These are phyloP conservation scores for Crotalus horridus DNA, from an alignment of 2,113 vertebrate genomes.

Conservation along the genomic window DNA sequence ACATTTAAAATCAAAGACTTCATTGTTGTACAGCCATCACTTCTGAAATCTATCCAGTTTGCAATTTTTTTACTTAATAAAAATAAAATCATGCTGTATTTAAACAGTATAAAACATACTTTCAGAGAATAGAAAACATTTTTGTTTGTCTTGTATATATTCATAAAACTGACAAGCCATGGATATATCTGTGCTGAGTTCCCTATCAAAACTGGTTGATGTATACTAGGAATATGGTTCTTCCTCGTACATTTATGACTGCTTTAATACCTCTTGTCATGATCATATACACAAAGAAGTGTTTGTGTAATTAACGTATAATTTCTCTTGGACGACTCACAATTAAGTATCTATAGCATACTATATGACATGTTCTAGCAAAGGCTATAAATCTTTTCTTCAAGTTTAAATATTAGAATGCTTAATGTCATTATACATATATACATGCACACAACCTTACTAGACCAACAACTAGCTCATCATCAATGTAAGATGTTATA, in stretches of 20 bases:
- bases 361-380: neutral
- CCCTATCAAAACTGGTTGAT: conserved; percentile 23
- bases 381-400: neutral
- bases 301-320: neutral
- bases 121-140: conserved; percentile 4
- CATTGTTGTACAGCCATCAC: neutral
- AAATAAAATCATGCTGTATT: neutral
- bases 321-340: neutral
- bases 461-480: neutral
- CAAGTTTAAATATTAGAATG: neutral
- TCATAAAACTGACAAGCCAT: conserved; percentile 4
- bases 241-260: conserved; percentile 6
- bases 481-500: neutral
- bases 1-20: neutral
- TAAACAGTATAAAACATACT: neutral
- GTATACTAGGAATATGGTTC: neutral
- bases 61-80: neutral
- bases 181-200: neutral
- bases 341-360: neutral
- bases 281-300: neutral
- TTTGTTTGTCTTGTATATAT: conserved; percentile 33
- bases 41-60: neutral
- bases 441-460: neutral
- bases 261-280: neutral
- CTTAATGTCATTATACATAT: neutral